Conservation (phyloP, 2,888 invertebrate genomes). For the Itoplectis maculator region DNA sequence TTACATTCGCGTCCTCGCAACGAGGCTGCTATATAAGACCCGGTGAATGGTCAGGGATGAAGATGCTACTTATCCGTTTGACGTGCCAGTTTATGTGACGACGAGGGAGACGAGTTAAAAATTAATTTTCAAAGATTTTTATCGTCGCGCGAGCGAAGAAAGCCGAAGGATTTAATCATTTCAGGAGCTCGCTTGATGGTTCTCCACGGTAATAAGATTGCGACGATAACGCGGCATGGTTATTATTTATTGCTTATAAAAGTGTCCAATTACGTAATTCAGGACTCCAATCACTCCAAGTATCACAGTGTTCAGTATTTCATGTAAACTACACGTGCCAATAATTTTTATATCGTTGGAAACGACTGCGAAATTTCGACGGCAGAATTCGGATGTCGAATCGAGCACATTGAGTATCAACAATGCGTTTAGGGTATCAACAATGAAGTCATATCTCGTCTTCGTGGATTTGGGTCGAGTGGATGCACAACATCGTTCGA, state of each 20-base stretch:
- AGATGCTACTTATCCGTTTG: not conserved
- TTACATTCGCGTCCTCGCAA: not conserved
- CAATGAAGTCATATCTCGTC: slow-evolving; percentile 42
- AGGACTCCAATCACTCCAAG: not conserved
- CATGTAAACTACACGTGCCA: too few relatives aligned
- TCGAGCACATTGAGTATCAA: not conserved
- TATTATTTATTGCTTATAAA: not conserved
- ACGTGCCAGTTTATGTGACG: not conserved
- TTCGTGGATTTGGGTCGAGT: slow-evolving; percentile 28
- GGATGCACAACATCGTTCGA: slow-evolving; percentile 8
- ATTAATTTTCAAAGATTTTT: not conserved
- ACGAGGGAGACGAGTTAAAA: not conserved
- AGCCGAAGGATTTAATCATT: not conserved
- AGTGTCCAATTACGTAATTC: not conserved
- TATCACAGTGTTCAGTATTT: too few relatives aligned
- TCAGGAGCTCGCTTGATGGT: not conserved
- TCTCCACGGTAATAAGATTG: not conserved
- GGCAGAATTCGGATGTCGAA: not conserved
- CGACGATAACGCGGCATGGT: not conserved
- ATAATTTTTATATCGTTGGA: too few relatives aligned
- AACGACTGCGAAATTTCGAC: too few relatives aligned
- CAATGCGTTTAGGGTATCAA: slow-evolving; percentile 33
- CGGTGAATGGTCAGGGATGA: slow-evolving; percentile 2
- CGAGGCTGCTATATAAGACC: slow-evolving; percentile 4
- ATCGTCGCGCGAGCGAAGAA: not conserved